phyloP scores from a whole-genome alignment of 1,140 invertebrate species.

The Apocrypta bakeri region DNA sequence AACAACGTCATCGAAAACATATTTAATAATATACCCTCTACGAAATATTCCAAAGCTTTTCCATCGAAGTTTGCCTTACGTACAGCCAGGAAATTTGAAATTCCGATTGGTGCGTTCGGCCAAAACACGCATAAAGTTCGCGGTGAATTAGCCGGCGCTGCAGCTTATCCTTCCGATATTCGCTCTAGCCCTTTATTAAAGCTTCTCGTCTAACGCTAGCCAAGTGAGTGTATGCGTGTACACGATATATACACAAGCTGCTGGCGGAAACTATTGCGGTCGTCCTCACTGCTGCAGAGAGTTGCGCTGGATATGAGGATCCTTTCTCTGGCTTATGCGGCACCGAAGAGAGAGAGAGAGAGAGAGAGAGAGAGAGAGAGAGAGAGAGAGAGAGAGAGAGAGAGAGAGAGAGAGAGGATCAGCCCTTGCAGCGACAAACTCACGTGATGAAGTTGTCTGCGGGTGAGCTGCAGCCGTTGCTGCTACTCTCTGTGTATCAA shows the following conservation, averaged over 20 bases:
- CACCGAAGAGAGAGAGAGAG: slow-evolving; percentile 31
- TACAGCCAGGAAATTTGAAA: not conserved
- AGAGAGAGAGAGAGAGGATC: slow-evolving; percentile 9
- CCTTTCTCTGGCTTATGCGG: slow-evolving; percentile 55
- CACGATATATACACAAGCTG: not conserved
- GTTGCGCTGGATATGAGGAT: not conserved
- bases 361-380: slow-evolving; percentile 19
- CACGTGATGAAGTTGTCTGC: slow-evolving; percentile 24
- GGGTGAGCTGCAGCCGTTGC: not conserved
- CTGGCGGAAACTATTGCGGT: slow-evolving; percentile 7
- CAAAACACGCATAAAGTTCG: not conserved
- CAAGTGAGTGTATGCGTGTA: not conserved
- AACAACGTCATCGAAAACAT: not conserved
- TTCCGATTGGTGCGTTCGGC: not conserved
- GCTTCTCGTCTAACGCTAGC: not conserved
- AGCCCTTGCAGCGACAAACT: not conserved
- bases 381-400: slow-evolving; percentile 17
- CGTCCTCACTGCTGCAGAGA: not conserved
- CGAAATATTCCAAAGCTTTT: slow-evolving; percentile 1
- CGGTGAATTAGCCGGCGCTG: slow-evolving; percentile 3
- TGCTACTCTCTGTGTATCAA: not conserved
- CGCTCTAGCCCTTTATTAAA: slow-evolving; percentile 12
- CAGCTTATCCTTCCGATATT: slow-evolving; percentile 24
- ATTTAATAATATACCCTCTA: not conserved
- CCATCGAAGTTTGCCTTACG: slow-evolving; percentile 1